Evolutionary conservation across 2,888 invertebrate genomes (phyloP), one percentile per base, ranked within the genome.

Genomic region (Philaethria dido): DNA sequence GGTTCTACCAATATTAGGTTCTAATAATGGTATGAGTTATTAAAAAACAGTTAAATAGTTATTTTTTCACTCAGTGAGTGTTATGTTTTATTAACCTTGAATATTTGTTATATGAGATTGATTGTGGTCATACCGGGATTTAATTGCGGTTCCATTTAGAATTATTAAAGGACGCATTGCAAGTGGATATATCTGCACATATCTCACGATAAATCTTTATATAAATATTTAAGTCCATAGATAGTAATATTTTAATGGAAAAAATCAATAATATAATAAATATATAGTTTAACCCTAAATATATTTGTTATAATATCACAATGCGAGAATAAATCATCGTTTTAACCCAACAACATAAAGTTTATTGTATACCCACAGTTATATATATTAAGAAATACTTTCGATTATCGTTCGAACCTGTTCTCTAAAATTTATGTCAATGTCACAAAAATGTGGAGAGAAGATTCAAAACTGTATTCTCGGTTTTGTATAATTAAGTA

Each of bases 361-460:
- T 55, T 64, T 54, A 52, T 63, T 45, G 9, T 39, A 13, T 39
- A 33, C 33, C 33, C 9, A 39, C 3, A 13, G 13, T 11, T 39
- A 13, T 11, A 13, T 36, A 36, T 44, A 45, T 64, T 64, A 45
- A 36, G 60, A 78, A 78, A 83, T 78, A 83, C 85, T 87, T 87
- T 86, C 87, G 80, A 82, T 82, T 80, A 80, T 76, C 68, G 75
- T 72, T 11, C 70, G 78, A 85, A 88, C 87, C 81, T 80, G 87
- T 87, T 87, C 81, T 72, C 75, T 75, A 73, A 77, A 82, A 84
- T 85, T 85, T 86, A 87, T 86, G 88, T 87, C 88, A 89, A 87
- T 87, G 88, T 84, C 86, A 85, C 81, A 77, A 79, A 80, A 81
- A 85, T 81, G 80, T 83, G 80, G 74, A 82, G 81, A 81, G 82